phyloP scores from a whole-genome alignment of 30 jellyfish, hydroid and myxozoan genomes.

The Aurelia aurita region DNA sequence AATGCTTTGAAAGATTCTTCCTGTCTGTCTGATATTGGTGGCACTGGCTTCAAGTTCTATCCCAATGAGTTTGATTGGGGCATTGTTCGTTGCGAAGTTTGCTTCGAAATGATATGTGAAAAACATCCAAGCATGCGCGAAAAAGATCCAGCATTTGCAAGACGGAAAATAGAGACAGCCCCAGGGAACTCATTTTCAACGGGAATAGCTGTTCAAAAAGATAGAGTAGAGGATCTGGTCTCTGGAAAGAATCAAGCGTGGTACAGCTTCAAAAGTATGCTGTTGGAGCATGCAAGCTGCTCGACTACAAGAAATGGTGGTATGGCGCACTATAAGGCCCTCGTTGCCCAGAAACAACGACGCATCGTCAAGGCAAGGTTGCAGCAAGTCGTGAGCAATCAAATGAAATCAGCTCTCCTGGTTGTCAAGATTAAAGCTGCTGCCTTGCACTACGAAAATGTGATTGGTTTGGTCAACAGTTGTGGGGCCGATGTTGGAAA shows the following conservation, averaged over 20 bases:
- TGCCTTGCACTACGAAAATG: slow-evolving; percentile 56
- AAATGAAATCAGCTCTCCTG: slow-evolving; percentile 50
- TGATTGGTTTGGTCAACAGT: slow-evolving; percentile 37
- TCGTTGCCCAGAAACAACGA: slow-evolving; percentile 49
- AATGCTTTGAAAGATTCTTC: slow-evolving; percentile 42
- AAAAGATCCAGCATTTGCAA: slow-evolving; percentile 39
- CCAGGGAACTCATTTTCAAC: slow-evolving; percentile 46
- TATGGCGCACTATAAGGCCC: slow-evolving; percentile 51
- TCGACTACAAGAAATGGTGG: slow-evolving; percentile 40
- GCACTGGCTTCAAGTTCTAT: slow-evolving; percentile 49
- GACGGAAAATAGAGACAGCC: slow-evolving; percentile 32
- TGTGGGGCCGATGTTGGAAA: slow-evolving; percentile 60
- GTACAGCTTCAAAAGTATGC: slow-evolving; percentile 47
- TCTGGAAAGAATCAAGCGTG: slow-evolving; percentile 51
- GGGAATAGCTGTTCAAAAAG: slow-evolving; percentile 38
- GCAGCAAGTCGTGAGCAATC: slow-evolving; percentile 51
- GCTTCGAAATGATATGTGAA: slow-evolving; percentile 62
- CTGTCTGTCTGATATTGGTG: slow-evolving; percentile 50
- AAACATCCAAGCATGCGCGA: slow-evolving; percentile 30
- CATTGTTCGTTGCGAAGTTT: slow-evolving; percentile 39
- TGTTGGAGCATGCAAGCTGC: slow-evolving; percentile 61
- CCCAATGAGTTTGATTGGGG: slow-evolving; percentile 65
- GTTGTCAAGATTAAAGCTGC: slow-evolving; percentile 46
- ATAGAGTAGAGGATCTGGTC: slow-evolving; percentile 31
- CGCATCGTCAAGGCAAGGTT: slow-evolving; percentile 30